Conservation (phyloP, 2,113 vertebrate genomes). For the Podiceps cristatus region DNA sequence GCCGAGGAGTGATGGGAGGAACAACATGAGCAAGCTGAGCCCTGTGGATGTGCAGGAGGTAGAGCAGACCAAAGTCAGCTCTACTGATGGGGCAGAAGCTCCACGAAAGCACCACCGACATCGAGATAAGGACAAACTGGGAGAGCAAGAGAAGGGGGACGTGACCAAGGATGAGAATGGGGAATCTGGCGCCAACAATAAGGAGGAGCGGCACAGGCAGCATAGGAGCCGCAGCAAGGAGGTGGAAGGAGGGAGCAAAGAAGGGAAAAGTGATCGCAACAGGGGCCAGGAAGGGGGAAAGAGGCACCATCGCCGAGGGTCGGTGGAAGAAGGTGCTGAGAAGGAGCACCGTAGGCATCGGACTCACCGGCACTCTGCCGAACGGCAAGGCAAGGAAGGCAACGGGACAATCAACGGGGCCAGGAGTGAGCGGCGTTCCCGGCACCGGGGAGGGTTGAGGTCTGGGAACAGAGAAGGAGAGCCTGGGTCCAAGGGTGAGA, state of each 20-base stretch:
- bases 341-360: conserved; percentile 83
- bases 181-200: conserved; percentile 38
- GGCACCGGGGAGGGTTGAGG: conserved; percentile 81
- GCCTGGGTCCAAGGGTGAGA: conserved; percentile 64
- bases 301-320: conserved; percentile 86
- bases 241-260: conserved; percentile 76
- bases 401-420: conserved; percentile 73
- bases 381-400: conserved; percentile 81
- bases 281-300: conserved; percentile 82
- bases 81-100: conserved; percentile 50
- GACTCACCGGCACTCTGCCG: conserved; percentile 80
- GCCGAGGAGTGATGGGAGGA: conserved; percentile 64
- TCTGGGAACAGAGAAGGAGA: conserved; percentile 78
- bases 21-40: conserved; percentile 68
- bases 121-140: conserved; percentile 75
- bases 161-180: conserved; percentile 72
- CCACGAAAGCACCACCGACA: conserved; percentile 83
- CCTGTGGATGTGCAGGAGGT: conserved; percentile 58
- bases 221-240: conserved; percentile 89
- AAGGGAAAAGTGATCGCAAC: conserved; percentile 80
- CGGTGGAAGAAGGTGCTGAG: conserved; percentile 82
- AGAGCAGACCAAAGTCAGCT: conserved; percentile 59
- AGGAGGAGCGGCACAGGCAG: conserved; percentile 80
- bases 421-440: conserved; percentile 77
- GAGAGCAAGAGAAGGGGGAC: conserved; percentile 63